Percentiles rank a stretch among this genome's conserved stretches.
These are phyloP conservation scores for Chesias legatella DNA, from an alignment of 2,888 invertebrate genomes.

Conservation along the genomic window DNA sequence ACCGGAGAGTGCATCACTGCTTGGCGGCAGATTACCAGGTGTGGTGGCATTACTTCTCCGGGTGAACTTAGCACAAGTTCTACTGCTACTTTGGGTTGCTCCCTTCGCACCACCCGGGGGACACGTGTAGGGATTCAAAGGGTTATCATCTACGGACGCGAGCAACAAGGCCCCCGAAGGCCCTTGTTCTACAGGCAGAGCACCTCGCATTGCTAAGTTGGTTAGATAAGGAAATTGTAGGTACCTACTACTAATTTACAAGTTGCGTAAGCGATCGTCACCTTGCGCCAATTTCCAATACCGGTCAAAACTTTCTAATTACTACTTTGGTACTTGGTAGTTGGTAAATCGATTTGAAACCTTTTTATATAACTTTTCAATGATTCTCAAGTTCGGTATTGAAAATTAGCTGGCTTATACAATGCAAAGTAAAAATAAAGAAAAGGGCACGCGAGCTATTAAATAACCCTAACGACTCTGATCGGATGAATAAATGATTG, in stretches of 20 bases:
- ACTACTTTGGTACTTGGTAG: conserved; percentile 19
- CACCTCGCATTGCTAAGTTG: too few species aligned
- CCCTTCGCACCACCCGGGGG: too few species aligned
- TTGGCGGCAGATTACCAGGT: too few species aligned
- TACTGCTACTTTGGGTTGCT: too few species aligned
- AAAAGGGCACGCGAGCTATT: conserved; percentile 62
- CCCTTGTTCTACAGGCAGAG: too few species aligned
- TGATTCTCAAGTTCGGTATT: conserved; percentile 35
- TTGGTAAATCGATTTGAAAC: conserved; percentile 23
- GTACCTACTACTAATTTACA: conserved; percentile 1
- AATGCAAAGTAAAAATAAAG: conserved; percentile 59
- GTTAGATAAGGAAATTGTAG: too few species aligned
- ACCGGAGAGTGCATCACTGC: too few species aligned
- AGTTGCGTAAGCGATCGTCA: conserved; percentile 7
- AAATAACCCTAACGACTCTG: conserved; percentile 65
- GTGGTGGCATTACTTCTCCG: too few species aligned
- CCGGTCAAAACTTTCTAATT: conserved; percentile 16
- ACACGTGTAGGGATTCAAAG: too few species aligned
- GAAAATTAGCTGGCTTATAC: conserved; percentile 60
- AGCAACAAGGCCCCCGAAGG: too few species aligned
- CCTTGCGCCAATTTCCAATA: conserved; percentile 13
- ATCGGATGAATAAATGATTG: conserved; percentile 76
- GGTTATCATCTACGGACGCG: too few species aligned
- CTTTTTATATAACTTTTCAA: conserved; percentile 28
- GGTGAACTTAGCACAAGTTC: too few species aligned